These are phyloP conservation scores for Sebastes dallii DNA, from an alignment of 2,797 vertebrate species.

Conservation along the genomic window DNA sequence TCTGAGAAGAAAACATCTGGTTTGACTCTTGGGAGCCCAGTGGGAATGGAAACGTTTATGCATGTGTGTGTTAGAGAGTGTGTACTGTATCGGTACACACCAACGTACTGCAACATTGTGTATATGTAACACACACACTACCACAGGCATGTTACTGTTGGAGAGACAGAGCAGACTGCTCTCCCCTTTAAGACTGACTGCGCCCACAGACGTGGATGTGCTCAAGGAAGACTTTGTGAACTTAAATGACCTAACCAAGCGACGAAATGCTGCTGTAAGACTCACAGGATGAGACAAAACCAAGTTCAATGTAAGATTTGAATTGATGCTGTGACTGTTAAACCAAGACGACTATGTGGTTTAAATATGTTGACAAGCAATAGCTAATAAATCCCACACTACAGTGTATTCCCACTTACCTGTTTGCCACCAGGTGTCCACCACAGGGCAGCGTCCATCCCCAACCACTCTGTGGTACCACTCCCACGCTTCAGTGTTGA, in stretches of 20 bases:
- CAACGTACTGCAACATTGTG: neutral
- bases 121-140: neutral
- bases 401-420: conserved; percentile 79
- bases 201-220: conserved; percentile 27
- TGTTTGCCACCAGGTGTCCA: conserved; percentile 99
- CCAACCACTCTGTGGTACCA: conserved; percentile 95
- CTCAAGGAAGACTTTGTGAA: neutral
- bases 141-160: neutral
- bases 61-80: neutral
- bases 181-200: conserved; percentile 43
- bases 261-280: neutral
- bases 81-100: neutral
- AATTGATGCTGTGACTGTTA: neutral
- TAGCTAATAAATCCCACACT: neutral
- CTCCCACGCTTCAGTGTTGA: conserved; percentile 96
- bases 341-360: neutral
- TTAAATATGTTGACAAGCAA: neutral
- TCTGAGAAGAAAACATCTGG: conserved; percentile 41
- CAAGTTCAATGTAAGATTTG: neutral
- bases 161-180: neutral
- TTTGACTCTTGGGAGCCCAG: neutral
- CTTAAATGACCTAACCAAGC: neutral
- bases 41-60: neutral
- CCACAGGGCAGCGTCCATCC: conserved; percentile 87
- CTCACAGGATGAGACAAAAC: neutral